Conservation (phyloP, 2,797 vertebrate genomes). For the Salarias fasciatus region DNA sequence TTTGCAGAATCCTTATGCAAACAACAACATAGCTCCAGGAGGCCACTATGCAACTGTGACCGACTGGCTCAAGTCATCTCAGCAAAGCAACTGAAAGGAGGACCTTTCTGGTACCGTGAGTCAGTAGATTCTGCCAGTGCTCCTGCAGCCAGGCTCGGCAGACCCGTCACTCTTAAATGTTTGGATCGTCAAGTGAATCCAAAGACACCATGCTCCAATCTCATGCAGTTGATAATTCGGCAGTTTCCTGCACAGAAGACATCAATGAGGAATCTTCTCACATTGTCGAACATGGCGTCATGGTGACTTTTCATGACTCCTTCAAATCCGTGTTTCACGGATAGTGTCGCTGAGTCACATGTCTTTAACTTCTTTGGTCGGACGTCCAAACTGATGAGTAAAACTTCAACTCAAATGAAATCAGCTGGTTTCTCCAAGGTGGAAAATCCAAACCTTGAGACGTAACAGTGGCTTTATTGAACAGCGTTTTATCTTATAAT, state of each 20-base stretch:
- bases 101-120: not conserved
- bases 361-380: no score
- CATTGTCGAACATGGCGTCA: no score
- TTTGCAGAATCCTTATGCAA: conserved; percentile 57
- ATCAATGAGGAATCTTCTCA: no score
- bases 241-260: no score
- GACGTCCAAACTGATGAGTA: no score
- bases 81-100: conserved; percentile 37
- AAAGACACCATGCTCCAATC: no score
- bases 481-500: conserved; percentile 8
- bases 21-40: conserved; percentile 45
- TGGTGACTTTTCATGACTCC: no score
- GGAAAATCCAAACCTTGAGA: conserved; percentile 1
- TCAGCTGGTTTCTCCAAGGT: not conserved
- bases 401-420: not conserved
- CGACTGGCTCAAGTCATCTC: conserved; percentile 58
- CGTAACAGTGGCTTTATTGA: conserved; percentile 6
- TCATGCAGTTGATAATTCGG: no score
- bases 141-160: not conserved
- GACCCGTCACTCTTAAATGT: conserved; percentile 6
- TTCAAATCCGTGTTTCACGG: no score
- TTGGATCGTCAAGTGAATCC: conserved; percentile 15
- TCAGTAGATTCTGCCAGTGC: no score
- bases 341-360: no score
- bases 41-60: conserved; percentile 43